Conservation (phyloP, 2,113 vertebrate genomes). For the Pterocles orientalis region DNA sequence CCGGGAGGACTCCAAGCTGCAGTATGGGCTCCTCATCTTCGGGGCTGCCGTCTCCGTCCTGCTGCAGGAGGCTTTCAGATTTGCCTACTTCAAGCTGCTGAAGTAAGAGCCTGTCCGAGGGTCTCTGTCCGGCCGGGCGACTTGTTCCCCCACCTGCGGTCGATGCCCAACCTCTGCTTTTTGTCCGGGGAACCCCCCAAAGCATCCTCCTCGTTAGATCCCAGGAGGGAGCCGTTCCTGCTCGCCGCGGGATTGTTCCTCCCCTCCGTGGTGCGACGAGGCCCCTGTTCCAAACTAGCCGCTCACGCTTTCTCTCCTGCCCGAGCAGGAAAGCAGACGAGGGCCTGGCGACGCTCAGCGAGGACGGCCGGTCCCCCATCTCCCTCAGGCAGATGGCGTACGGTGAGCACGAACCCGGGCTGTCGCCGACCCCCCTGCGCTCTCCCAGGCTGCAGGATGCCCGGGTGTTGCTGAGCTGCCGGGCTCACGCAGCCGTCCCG, state of each 20-base stretch:
- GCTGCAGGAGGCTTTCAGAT: slow-evolving; percentile 78
- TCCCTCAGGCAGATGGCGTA: slow-evolving; percentile 80
- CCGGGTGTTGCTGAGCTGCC: no score
- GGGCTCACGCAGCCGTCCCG: neutral
- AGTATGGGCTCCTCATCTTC: slow-evolving; percentile 72
- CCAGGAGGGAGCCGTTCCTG: rapidly evolving
- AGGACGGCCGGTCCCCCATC: slow-evolving; percentile 77
- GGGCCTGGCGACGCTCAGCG: slow-evolving; percentile 75
- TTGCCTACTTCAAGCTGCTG: slow-evolving; percentile 79
- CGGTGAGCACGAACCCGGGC: slow-evolving; percentile 56
- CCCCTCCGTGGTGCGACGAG: rapidly evolving
- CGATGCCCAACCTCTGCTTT: neutral
- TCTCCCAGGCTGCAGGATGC: no score
- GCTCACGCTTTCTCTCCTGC: neutral
- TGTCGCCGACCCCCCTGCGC: neutral
- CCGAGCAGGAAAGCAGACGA: slow-evolving; percentile 76
- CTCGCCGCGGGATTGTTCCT: rapidly evolving
- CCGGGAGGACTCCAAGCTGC: slow-evolving; percentile 61
- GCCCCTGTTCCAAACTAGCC: rapidly evolving
- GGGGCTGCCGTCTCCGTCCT: slow-evolving; percentile 78
- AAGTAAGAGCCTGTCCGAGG: slow-evolving; percentile 59
- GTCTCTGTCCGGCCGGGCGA: neutral
- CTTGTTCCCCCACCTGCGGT: neutral
- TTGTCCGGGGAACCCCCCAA: rapidly evolving
- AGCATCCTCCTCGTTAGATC: neutral